Base-by-base conservation (phyloP, 2,113 vertebrate species). In the Origma solitaria region DNA sequence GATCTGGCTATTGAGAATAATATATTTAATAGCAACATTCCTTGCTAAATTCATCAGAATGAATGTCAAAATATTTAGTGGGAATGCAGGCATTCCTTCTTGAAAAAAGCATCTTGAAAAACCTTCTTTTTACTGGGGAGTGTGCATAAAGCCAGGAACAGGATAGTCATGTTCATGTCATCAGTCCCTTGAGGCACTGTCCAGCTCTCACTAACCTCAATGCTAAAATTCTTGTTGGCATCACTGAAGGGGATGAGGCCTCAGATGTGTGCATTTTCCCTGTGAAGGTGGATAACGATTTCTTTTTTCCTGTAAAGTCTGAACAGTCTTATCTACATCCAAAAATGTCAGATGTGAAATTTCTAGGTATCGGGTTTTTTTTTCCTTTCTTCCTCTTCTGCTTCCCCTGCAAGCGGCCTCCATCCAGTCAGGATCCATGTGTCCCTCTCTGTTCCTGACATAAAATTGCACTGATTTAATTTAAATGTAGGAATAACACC, bases 231-330 rank as follows among this genome's bases (percentile, higher is more conserved):
- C 13, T 49, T 77, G 9, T 25, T 88, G 47, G 44, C 33, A 64
- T 56, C 35, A 28, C 22, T 21, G 42, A 37, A n/a, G n/a, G 27
- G 60, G n/a, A 35, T 27, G 21, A 7, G 23, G 54, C 23, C 31
- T 73, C 15, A 64, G 50, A 28, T 19, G 7, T 16, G 25, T 35
- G 11, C 11, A 4, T 71, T n/a, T 88, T 80, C 10, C 66, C 25
- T 57, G 50, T 31, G 40, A 23, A 1, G 0, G 0, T 25, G 9
- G 13, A 3, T 71, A 62, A 58, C 4, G 5, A 30, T 75, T 88
- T 65, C 28, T 62, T 58, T 47, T 83, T 69, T 27, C 9, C 37
- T 57, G 24, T 57, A 4, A 64, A 38, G 19, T 58, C 35, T 45
- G 35, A 66, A 11, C 35, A 66, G 12, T 31, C 14, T 86, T 62